Evolutionary conservation across 2,888 invertebrate genomes (phyloP).

Genomic region (Drosophila borealis): DNA sequence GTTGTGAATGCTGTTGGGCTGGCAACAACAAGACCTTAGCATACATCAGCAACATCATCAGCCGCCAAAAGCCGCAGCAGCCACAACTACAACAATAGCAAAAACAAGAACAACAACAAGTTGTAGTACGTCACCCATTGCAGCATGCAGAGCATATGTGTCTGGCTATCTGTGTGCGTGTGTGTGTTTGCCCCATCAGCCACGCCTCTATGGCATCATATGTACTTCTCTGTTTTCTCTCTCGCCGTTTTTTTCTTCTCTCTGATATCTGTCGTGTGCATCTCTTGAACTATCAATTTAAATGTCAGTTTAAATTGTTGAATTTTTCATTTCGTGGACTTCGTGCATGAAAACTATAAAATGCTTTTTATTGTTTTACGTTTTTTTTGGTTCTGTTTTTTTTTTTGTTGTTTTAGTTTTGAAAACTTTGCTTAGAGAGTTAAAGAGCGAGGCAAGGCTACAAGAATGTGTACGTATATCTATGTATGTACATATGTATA

Average conservation of each 20-base stretch:
- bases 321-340: constrained; percentile 82
- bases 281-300: constrained; percentile 84
- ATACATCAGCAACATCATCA: constrained; percentile 60
- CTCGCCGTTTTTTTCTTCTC: constrained; percentile 25
- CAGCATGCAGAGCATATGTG: constrained; percentile 14
- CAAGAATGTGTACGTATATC: constrained; percentile 33
- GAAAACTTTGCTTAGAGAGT: constrained; percentile 73
- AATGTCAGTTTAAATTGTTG: constrained; percentile 84
- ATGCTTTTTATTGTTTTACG: constrained; percentile 76
- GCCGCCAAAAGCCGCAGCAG: constrained; percentile 50
- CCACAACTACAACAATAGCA: constrained; percentile 36
- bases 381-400: constrained; percentile 28
- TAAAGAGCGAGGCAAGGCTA: constrained; percentile 44
- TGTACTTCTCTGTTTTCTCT: constrained; percentile 30
- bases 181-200: constrained; percentile 34
- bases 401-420: constrained; percentile 33
- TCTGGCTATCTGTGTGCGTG: constrained; percentile 10
- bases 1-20: constrained; percentile 19
- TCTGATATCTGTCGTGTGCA: constrained; percentile 80
- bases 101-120: constrained; percentile 32
- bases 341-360: constrained; percentile 81
- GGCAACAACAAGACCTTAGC: constrained; percentile 31
- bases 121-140: constrained; percentile 55
- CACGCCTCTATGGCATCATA: constrained; percentile 56
- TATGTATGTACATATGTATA: constrained; percentile 26